Conservation (phyloP, 2,888 invertebrate genomes). For the Zele albiditarsus region DNA sequence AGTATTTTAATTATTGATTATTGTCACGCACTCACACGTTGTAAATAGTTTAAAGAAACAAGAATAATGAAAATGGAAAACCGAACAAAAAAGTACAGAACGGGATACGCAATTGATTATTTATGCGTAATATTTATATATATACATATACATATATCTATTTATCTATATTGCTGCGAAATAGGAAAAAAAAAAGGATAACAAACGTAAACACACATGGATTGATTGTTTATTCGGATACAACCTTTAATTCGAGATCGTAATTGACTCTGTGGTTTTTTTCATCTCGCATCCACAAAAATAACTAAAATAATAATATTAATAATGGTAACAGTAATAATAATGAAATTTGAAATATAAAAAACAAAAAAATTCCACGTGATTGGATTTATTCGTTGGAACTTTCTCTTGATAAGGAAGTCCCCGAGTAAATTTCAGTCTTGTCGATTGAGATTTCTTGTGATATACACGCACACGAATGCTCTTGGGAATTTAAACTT, state of each 20-base stretch:
- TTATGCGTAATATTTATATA: constrained; percentile 63
- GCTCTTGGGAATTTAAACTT: background rate
- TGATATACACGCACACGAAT: background rate
- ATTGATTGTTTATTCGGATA: constrained; percentile 65
- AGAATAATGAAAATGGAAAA: background rate
- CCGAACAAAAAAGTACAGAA: constrained; percentile 39
- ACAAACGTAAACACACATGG: constrained; percentile 1
- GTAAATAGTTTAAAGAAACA: constrained; percentile 57
- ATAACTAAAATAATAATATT: background rate
- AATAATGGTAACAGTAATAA: constrained; percentile 10
- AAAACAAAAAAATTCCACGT: background rate
- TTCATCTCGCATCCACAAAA: background rate
- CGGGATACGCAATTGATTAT: constrained; percentile 66
- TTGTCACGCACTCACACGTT: constrained; percentile 57
- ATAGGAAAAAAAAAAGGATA: constrained; percentile 13
- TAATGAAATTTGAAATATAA: background rate
- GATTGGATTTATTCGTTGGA: constrained; percentile 1
- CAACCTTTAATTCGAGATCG: constrained; percentile 61
- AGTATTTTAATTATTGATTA: constrained; percentile 62
- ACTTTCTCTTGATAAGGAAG: constrained; percentile 10
- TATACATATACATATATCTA: constrained; percentile 46
- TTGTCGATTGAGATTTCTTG: constrained; percentile 31
- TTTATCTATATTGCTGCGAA: constrained; percentile 52
- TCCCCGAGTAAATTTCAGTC: constrained; percentile 8
- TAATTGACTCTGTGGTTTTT: constrained; percentile 1